phyloP scores from a whole-genome alignment of 2,888 invertebrate genomes.

The Ernsta delagoae region DNA sequence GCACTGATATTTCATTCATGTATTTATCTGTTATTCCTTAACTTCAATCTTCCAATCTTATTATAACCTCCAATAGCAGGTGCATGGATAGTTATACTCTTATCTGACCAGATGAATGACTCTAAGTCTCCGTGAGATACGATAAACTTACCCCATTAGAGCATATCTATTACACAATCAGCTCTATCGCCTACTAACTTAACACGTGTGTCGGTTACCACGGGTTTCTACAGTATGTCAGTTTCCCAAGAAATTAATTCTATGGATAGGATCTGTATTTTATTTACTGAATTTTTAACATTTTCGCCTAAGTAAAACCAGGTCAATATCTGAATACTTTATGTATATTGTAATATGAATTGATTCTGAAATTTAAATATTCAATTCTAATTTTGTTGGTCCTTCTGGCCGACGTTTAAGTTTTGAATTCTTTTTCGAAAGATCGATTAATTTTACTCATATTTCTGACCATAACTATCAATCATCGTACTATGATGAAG shows the following conservation, averaged over 20 bases:
- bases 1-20: neutral
- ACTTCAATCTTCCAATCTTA: neutral
- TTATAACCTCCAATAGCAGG: slow-evolving; percentile 9
- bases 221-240: slow-evolving; percentile 9
- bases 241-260: slow-evolving; percentile 13
- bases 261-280: neutral
- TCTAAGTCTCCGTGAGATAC: slow-evolving; percentile 42
- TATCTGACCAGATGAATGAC: slow-evolving; percentile 28
- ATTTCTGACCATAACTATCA: slow-evolving; percentile 28
- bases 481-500: slow-evolving; percentile 33
- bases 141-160: slow-evolving; percentile 41
- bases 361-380: no score
- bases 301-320: no score
- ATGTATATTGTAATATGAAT: no score
- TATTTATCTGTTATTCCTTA: neutral
- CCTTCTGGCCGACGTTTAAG: neutral
- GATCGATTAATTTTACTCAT: slow-evolving; percentile 24
- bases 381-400: neutral
- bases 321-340: no score
- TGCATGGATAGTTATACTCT: slow-evolving; percentile 18
- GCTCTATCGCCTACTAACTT: slow-evolving; percentile 32
- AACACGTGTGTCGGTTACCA: slow-evolving; percentile 36
- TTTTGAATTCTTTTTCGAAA: slow-evolving; percentile 10
- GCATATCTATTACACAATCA: slow-evolving; percentile 42
- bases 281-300: neutral